These are phyloP conservation scores for Thunnus maccoyii DNA, from an alignment of 2,113 vertebrate genomes.

Conservation along the genomic window DNA sequence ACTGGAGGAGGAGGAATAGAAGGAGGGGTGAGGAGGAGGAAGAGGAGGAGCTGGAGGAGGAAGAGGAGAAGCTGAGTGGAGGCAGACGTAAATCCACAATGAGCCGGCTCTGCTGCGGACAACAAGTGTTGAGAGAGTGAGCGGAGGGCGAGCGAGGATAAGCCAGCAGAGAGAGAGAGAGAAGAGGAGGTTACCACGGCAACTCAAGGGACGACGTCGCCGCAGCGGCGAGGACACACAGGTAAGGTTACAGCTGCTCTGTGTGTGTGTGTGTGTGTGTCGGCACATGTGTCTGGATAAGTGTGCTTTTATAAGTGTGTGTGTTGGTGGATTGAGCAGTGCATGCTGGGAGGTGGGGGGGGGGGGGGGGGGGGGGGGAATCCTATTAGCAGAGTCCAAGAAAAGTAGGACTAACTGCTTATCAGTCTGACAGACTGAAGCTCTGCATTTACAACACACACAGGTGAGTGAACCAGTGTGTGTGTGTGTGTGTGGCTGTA, in stretches of 20 bases:
- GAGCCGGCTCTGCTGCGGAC: slow-evolving; percentile 63
- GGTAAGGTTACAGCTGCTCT: slow-evolving; percentile 61
- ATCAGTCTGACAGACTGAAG: slow-evolving; percentile 12
- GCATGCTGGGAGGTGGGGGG: slow-evolving; percentile 23
- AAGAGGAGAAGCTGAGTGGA: slow-evolving; percentile 38
- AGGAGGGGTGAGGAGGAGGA: background rate
- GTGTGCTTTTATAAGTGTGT: slow-evolving; percentile 2
- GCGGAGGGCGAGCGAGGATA: no score
- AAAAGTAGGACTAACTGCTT: slow-evolving; percentile 63
- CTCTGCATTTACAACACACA: no score
- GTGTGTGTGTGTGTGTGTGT: slow-evolving; percentile 22
- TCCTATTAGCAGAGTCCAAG: slow-evolving; percentile 77
- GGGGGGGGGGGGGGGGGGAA: slow-evolving; percentile 49
- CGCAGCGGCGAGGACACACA: slow-evolving; percentile 56
- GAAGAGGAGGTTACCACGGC: slow-evolving; percentile 62
- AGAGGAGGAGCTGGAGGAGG: slow-evolving; percentile 8
- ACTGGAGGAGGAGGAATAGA: slow-evolving; percentile 22
- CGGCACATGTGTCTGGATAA: background rate
- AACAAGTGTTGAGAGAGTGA: slow-evolving; percentile 68
- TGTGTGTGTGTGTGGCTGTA: no score
- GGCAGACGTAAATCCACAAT: slow-evolving; percentile 65
- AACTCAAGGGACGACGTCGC: slow-evolving; percentile 44
- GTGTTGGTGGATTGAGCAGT: slow-evolving; percentile 44
- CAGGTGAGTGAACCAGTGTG: no score
- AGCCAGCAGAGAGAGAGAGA: slow-evolving; percentile 23